phyloP scores from a whole-genome alignment of 2,113 vertebrate genomes.

The Cricetomys ansorgei region DNA sequence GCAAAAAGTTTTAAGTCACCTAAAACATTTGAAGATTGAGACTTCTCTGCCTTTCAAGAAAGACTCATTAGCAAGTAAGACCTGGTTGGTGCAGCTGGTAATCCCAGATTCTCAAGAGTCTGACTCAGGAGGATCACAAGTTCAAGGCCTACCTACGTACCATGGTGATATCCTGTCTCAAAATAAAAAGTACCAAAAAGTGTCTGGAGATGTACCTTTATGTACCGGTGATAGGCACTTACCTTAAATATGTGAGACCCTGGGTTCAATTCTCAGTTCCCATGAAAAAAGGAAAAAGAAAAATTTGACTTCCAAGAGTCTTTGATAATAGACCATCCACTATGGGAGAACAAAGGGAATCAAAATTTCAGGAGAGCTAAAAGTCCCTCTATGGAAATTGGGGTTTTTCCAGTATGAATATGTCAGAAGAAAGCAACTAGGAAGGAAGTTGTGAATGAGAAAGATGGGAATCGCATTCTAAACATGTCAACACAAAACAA shows the following conservation, averaged over 20 bases:
- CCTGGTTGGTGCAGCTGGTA: background rate
- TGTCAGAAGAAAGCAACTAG: background rate
- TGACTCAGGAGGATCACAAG: background rate
- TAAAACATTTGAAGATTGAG: background rate
- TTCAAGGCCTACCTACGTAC: background rate
- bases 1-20: conserved; percentile 33
- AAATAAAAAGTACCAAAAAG: background rate
- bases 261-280: background rate
- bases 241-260: background rate
- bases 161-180: background rate
- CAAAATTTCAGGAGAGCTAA: background rate
- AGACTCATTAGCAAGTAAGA: background rate
- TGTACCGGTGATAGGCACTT: background rate
- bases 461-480: background rate
- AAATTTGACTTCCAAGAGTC: background rate
- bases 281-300: background rate
- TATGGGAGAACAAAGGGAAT: background rate
- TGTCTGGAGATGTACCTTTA: background rate
- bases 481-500: background rate
- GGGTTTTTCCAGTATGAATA: background rate
- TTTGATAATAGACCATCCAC: background rate
- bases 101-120: background rate
- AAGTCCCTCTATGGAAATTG: background rate
- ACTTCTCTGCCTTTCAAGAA: background rate
- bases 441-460: background rate